These are phyloP conservation scores for Ariolimax columbianus DNA, from an alignment of 2,888 invertebrate genomes.

Conservation along the genomic window DNA sequence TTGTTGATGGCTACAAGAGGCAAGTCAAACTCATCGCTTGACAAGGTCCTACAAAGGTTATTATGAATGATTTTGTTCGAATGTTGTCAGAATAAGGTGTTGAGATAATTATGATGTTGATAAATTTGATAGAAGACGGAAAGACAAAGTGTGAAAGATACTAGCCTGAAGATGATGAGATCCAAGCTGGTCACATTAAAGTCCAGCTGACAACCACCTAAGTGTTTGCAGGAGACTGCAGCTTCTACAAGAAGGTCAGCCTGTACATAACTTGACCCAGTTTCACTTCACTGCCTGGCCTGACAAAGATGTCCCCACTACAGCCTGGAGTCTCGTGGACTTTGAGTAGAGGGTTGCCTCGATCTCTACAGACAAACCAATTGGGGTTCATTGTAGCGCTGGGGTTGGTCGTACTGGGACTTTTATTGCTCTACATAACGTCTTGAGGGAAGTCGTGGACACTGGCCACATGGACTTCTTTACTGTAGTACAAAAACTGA, in stretches of 20 bases:
- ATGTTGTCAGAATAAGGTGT: not conserved
- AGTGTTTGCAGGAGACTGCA: conserved; percentile 23
- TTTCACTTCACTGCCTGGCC: conserved; percentile 21
- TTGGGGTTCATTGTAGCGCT: conserved; percentile 9
- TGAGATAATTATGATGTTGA: not conserved
- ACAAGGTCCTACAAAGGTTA: conserved; percentile 3
- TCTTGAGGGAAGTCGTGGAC: not conserved
- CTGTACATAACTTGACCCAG: not conserved
- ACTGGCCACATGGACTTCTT: conserved; percentile 1
- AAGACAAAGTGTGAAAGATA: conserved; percentile 17
- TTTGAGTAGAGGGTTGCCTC: conserved; percentile 3
- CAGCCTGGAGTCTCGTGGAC: conserved; percentile 1
- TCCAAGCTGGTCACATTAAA: not conserved
- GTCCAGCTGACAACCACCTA: conserved; percentile 1
- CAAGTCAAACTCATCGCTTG: not conserved
- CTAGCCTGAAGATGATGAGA: conserved; percentile 12
- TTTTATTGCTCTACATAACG: not conserved
- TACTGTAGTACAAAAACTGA: conserved; percentile 2
- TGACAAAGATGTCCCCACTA: conserved; percentile 22
- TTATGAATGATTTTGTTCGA: not conserved
- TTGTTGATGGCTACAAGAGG: not conserved
- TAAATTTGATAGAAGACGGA: not conserved
- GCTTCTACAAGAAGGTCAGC: not conserved
- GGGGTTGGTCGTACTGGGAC: conserved; percentile 13
- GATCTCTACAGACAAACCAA: not conserved